Conservation (phyloP, 2,888 invertebrate genomes). For the Temnothorax unifasciatus region DNA sequence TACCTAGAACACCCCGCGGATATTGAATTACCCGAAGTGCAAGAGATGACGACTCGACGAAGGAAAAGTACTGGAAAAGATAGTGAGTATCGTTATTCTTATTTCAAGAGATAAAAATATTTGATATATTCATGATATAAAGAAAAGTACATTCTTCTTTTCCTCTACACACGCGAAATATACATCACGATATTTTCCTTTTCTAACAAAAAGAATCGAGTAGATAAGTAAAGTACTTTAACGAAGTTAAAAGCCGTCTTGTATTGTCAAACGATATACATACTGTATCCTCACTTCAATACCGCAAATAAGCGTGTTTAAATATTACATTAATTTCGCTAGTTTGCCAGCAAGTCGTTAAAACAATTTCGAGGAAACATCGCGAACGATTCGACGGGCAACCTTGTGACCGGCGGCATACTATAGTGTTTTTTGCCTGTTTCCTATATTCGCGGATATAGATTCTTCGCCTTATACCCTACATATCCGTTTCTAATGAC, state of each 20-base stretch:
- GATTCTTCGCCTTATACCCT: conserved; percentile 68
- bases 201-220: background rate
- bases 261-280: background rate
- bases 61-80: conserved; percentile 78
- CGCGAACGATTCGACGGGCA: conserved; percentile 28
- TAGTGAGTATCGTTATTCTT: conserved; percentile 76
- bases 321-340: conserved; percentile 22
- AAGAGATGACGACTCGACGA: conserved; percentile 78
- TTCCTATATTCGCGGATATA: conserved; percentile 45
- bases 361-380: conserved; percentile 20
- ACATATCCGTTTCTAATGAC: conserved; percentile 72
- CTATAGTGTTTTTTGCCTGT: conserved; percentile 29
- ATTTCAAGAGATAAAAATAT: background rate
- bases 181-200: background rate
- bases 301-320: background rate
- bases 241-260: background rate
- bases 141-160: background rate
- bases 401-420: conserved; percentile 38
- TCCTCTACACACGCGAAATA: background rate
- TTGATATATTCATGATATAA: background rate
- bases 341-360: conserved; percentile 15
- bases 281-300: background rate
- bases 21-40: conserved; percentile 87
- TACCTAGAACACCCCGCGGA: conserved; percentile 88
- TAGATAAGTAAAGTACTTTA: background rate